phyloP scores from a whole-genome alignment of 2,888 invertebrate species.

The Molorchus minor region DNA sequence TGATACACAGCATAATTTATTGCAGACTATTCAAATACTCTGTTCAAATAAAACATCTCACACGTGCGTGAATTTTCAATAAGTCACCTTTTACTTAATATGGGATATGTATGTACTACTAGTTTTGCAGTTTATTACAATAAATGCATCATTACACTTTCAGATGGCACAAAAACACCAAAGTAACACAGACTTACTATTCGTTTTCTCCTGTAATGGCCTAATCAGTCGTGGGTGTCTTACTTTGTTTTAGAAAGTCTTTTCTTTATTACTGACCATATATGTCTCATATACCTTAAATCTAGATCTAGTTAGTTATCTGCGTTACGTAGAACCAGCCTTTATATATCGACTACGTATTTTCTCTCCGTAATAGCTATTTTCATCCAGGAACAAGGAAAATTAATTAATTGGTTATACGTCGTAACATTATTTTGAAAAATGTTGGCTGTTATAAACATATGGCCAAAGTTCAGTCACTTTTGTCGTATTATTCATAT shows the following conservation, averaged over 20 bases:
- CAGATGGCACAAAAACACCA: slow-evolving; percentile 37
- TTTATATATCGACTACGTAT: slow-evolving; percentile 40
- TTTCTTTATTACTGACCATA: slow-evolving; percentile 53
- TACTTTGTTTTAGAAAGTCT: slow-evolving; percentile 58
- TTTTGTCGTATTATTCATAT: no score
- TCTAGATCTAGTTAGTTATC: slow-evolving; percentile 46
- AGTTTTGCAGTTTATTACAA: slow-evolving; percentile 6
- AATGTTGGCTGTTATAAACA: no score
- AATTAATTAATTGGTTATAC: no score
- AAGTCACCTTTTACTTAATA: slow-evolving; percentile 13
- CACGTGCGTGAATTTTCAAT: slow-evolving; percentile 11
- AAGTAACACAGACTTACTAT: slow-evolving; percentile 37
- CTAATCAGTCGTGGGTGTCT: slow-evolving; percentile 57
- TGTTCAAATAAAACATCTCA: neutral
- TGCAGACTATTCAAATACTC: slow-evolving; percentile 4
- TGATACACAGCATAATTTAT: slow-evolving; percentile 14
- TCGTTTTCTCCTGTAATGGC: slow-evolving; percentile 49
- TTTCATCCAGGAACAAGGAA: slow-evolving; percentile 32
- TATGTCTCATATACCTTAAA: slow-evolving; percentile 46
- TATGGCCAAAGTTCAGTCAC: no score
- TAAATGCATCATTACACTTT: slow-evolving; percentile 25
- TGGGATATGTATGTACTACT: slow-evolving; percentile 2
- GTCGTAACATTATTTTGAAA: no score
- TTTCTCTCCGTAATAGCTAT: slow-evolving; percentile 40
- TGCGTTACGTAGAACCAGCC: slow-evolving; percentile 40